phyloP scores from a whole-genome alignment of 2,797 vertebrate species.

The Lithobates pipiens region DNA sequence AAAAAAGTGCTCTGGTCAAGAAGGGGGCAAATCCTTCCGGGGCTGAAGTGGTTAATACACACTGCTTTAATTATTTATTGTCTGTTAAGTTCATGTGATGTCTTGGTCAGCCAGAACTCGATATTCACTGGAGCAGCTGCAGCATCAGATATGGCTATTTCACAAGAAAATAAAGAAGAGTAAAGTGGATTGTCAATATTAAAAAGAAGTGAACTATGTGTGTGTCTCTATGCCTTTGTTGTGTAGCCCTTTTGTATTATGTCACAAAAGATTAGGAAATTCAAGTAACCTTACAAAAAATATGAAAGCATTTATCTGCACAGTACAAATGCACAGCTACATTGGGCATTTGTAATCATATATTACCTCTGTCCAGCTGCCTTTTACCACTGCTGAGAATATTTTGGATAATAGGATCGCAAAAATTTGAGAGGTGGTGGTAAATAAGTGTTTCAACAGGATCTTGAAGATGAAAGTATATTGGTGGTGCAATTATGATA shows the following conservation, averaged over 20 bases:
- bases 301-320: constrained; percentile 44
- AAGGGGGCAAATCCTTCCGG: too few species aligned
- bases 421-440: not conserved
- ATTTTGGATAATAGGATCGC: constrained; percentile 44
- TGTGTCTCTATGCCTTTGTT: constrained; percentile 32
- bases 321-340: constrained; percentile 6
- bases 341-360: constrained; percentile 15
- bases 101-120: not conserved
- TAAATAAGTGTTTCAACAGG: constrained; percentile 9
- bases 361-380: constrained; percentile 15
- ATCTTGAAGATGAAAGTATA: constrained; percentile 34
- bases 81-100: not conserved
- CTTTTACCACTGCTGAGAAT: not conserved
- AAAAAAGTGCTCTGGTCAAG: too few species aligned
- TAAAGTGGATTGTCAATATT: constrained; percentile 54
- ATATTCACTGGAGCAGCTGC: constrained; percentile 43
- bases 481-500: constrained; percentile 1
- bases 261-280: constrained; percentile 37
- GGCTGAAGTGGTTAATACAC: too few species aligned
- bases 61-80: not conserved
- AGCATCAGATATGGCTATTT: constrained; percentile 18
- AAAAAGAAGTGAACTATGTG: constrained; percentile 25
- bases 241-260: constrained; percentile 36
- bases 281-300: constrained; percentile 36
- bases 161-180: not conserved